A percentile compares a stretch with the other conserved stretches of the same genome.
Evolutionary conservation across 2,113 vertebrate species (phyloP).

Genomic region (Nothoprocta pentlandii): DNA sequence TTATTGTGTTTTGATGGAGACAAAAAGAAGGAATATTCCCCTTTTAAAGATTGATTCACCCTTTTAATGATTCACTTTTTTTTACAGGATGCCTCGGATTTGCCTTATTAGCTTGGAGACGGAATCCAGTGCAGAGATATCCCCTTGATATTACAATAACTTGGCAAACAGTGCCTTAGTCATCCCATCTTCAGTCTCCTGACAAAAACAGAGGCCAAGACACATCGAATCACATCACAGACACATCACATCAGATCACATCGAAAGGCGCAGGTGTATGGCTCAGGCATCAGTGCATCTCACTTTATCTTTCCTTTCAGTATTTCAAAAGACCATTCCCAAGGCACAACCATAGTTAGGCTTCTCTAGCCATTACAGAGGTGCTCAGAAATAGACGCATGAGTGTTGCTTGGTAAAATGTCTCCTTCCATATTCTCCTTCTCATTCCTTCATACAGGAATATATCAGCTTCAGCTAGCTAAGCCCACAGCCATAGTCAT

Average conservation of each 20-base stretch:
- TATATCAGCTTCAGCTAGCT: not conserved
- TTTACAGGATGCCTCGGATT: not conserved
- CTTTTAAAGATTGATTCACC: not conserved
- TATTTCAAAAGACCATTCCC: not conserved
- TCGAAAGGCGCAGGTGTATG: not conserved
- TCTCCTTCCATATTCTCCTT: not conserved
- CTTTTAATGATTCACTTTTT: not conserved
- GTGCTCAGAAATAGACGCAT: not conserved
- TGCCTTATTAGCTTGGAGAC: not conserved
- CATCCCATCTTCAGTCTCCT: not conserved
- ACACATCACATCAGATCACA: not conserved
- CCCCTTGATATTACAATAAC: not conserved
- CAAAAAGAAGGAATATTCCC: not conserved
- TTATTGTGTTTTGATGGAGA: not conserved
- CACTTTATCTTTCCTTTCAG: not conserved
- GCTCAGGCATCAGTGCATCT: not conserved
- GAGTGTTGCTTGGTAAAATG: not conserved
- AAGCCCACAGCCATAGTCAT: not conserved
- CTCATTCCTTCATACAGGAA: too few species aligned
- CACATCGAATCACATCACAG: too few species aligned
- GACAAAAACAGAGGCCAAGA: not conserved
- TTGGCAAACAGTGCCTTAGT: not conserved
- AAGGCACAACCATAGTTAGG: not conserved
- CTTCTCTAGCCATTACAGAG: not conserved
- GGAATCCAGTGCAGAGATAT: not conserved